phyloP scores from a whole-genome alignment of 2,113 vertebrate species.

The Sylvia atricapilla region DNA sequence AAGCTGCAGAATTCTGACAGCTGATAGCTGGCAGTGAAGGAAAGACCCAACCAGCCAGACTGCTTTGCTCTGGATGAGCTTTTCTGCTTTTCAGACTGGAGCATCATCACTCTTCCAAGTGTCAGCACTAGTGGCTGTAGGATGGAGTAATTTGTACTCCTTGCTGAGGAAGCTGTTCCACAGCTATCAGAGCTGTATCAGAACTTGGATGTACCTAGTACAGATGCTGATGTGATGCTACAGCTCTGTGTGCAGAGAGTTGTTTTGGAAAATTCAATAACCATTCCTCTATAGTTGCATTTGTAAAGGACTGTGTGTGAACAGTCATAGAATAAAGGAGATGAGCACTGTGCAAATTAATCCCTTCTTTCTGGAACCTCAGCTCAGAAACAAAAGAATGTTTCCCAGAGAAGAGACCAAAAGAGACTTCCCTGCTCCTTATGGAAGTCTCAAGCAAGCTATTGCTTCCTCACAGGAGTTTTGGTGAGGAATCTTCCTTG shows the following conservation, averaged over 20 bases:
- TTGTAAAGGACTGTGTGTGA: not conserved
- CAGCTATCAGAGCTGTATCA: not conserved
- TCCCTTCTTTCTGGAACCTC: not conserved
- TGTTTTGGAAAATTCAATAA: not conserved
- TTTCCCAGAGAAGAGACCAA: not conserved
- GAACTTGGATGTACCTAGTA: not conserved
- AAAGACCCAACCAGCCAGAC: not conserved
- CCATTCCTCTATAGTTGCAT: not conserved
- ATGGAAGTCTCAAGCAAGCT: not conserved
- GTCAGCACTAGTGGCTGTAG: not conserved
- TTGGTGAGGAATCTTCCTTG: not conserved
- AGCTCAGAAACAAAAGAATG: not conserved
- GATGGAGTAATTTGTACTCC: not conserved
- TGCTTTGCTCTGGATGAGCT: not conserved
- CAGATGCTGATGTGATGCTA: not conserved
- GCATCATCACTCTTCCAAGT: not conserved
- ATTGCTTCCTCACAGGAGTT: not conserved
- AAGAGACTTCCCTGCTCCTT: not conserved
- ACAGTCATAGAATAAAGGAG: not conserved
- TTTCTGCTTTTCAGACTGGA: not conserved
- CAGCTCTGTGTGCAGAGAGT: not conserved
- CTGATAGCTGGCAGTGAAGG: not conserved
- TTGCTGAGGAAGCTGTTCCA: not conserved
- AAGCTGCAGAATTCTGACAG: not conserved
- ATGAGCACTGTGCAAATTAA: not conserved